These are phyloP conservation scores for Macrotis lagotis DNA, from an alignment of 2,113 vertebrate genomes.

Conservation along the genomic window DNA sequence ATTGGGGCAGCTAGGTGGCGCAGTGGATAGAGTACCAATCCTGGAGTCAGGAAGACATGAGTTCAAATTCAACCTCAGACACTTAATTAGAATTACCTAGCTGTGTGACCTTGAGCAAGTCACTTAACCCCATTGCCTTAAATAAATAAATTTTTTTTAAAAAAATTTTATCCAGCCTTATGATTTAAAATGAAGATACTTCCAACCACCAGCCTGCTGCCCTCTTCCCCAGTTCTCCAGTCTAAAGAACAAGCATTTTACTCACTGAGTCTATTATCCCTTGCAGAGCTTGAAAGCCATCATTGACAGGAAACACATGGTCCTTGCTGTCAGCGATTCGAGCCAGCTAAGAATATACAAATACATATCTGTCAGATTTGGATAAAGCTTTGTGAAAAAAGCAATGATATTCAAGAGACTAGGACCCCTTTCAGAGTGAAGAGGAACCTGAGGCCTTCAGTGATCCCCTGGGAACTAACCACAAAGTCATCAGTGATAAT, in stretches of 20 bases:
- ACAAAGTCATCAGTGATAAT: slow-evolving; percentile 39
- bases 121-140: too few relatives aligned
- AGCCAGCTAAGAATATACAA: slow-evolving; percentile 88
- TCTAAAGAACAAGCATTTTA: neutral
- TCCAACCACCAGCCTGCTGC: neutral
- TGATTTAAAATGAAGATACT: neutral
- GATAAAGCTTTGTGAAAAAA: neutral
- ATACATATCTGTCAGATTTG: neutral
- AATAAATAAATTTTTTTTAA: neutral
- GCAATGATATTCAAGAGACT: neutral
- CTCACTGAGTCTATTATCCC: slow-evolving; percentile 98
- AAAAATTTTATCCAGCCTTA: neutral
- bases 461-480: neutral
- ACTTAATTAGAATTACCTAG: too few relatives aligned
- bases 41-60: too few relatives aligned
- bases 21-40: too few relatives aligned
- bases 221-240: neutral
- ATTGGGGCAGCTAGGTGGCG: too few relatives aligned
- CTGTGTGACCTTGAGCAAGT: too few relatives aligned
- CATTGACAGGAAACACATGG: slow-evolving; percentile 98
- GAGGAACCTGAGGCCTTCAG: neutral
- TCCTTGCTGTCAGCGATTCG: slow-evolving; percentile 98
- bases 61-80: too few relatives aligned
- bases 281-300: slow-evolving; percentile 96
- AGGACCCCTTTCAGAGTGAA: neutral